A percentile compares a stretch with the other conserved stretches of the same genome.
Conservation (phyloP, 2,888 invertebrate species). For the Blastobasis adustella region DNA sequence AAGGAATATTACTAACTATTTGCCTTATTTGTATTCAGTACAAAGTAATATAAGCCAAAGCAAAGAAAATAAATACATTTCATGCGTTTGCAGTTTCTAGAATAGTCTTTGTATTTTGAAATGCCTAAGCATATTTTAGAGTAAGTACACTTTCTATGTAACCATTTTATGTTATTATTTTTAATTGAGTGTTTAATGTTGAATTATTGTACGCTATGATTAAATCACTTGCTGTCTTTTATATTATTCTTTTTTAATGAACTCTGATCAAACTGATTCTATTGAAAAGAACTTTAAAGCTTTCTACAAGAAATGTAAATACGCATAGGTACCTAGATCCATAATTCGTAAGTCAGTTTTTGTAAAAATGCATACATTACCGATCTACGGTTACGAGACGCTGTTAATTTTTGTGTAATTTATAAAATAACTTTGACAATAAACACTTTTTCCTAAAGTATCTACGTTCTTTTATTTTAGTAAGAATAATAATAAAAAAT, state of each 20-base stretch:
- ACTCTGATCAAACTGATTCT: slow-evolving; percentile 2
- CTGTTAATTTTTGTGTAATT: slow-evolving; percentile 53
- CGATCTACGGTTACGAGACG: slow-evolving; percentile 30
- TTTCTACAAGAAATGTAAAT: slow-evolving; percentile 31
- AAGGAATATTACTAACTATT: no score
- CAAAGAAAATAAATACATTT: not conserved
- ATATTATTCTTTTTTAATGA: no score
- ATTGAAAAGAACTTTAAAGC: slow-evolving; percentile 20
- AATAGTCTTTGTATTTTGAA: no score
- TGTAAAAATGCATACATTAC: slow-evolving; percentile 27
- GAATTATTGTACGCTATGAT: no score
- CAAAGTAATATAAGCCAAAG: not conserved
- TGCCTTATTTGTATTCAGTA: no score
- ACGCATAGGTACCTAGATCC: slow-evolving; percentile 1
- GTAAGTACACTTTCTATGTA: no score
- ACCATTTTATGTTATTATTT: no score
- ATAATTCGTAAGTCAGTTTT: slow-evolving; percentile 19
- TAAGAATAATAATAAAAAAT: not conserved
- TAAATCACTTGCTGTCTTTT: no score
- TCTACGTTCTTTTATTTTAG: not conserved
- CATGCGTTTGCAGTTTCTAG: no score
- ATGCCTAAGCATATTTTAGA: no score
- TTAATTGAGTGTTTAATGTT: no score
- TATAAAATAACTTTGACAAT: slow-evolving; percentile 56
- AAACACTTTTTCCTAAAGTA: slow-evolving; percentile 55